These are phyloP conservation scores for Chanos chanos DNA, from an alignment of 2,797 vertebrate species.

Conservation along the genomic window DNA sequence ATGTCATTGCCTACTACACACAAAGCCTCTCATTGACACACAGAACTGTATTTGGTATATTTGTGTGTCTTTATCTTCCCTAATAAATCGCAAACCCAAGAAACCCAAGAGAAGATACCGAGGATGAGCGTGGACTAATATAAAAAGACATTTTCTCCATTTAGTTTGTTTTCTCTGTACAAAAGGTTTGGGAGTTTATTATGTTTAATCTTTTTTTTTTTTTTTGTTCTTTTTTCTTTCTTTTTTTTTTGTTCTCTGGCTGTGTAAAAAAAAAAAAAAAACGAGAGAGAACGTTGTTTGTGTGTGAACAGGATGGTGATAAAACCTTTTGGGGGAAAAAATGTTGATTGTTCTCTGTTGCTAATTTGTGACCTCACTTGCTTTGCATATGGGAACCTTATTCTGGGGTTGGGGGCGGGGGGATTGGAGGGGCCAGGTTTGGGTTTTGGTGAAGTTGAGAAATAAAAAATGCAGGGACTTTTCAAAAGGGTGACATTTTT, in stretches of 20 bases:
- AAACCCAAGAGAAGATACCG: conserved; percentile 66
- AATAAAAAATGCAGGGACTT: conserved; percentile 62
- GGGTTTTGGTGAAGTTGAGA: conserved; percentile 72
- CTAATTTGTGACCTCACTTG: conserved; percentile 79
- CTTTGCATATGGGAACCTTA: conserved; percentile 67
- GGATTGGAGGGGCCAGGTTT: conserved; percentile 17
- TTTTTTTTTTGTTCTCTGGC: conserved; percentile 72
- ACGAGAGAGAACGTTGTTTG: conserved; percentile 65
- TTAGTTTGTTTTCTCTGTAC: conserved; percentile 83
- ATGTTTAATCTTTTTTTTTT: conserved; percentile 74
- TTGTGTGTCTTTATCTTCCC: conserved; percentile 66
- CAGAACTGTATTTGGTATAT: conserved; percentile 53
- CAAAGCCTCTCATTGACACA: conserved; percentile 73
- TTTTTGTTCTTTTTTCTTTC: conserved; percentile 70
- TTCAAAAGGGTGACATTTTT: conserved; percentile 62
- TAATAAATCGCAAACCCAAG: conserved; percentile 72
- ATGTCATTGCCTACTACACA: conserved; percentile 72
- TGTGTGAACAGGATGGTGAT: conserved; percentile 79
- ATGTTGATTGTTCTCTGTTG: conserved; percentile 75
- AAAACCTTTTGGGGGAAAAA: conserved; percentile 75
- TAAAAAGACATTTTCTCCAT: conserved; percentile 78
- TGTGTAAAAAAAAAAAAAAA: conserved; percentile 74
- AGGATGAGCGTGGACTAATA: conserved; percentile 80
- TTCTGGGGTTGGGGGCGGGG: conserved; percentile 45
- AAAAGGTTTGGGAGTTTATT: conserved; percentile 85